A percentile compares a stretch with the other conserved stretches of the same genome.
phyloP scores from a whole-genome alignment of 1,140 invertebrate species.

The Asobara japonica region DNA sequence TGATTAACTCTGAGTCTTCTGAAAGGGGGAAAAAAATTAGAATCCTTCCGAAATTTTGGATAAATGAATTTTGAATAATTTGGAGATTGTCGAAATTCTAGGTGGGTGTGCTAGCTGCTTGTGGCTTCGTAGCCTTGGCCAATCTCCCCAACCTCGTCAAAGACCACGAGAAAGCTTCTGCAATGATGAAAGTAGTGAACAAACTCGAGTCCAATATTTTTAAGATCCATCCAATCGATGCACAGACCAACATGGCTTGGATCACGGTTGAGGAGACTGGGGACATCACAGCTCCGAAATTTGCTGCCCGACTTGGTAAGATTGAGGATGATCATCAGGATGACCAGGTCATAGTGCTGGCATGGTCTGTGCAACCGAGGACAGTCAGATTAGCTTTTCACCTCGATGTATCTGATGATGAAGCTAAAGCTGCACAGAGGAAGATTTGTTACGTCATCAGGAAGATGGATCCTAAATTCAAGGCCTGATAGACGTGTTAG shows the following conservation, averaged over 20 bases:
- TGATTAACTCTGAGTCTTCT: too few relatives aligned
- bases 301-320: constrained; percentile 68
- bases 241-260: constrained; percentile 85
- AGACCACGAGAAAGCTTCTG: constrained; percentile 79
- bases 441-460: neutral
- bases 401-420: neutral
- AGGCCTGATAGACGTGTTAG: too few relatives aligned
- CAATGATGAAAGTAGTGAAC: constrained; percentile 75
- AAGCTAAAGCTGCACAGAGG: neutral
- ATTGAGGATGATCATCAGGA: constrained; percentile 61
- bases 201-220: constrained; percentile 56
- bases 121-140: constrained; percentile 84
- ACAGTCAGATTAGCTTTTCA: neutral
- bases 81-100: too few relatives aligned
- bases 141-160: constrained; percentile 74
- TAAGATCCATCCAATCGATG: constrained; percentile 71
- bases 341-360: neutral
- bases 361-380: neutral
- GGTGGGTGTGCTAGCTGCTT: constrained; percentile 89
- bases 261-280: constrained; percentile 68
- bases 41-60: too few relatives aligned
- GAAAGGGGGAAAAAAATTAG: too few relatives aligned
- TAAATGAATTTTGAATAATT: too few relatives aligned
- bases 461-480: neutral
- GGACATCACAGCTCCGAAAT: constrained; percentile 66